Evolutionary conservation across 2,113 vertebrate species (phyloP).

Genomic region (Podocnemis expansa): DNA sequence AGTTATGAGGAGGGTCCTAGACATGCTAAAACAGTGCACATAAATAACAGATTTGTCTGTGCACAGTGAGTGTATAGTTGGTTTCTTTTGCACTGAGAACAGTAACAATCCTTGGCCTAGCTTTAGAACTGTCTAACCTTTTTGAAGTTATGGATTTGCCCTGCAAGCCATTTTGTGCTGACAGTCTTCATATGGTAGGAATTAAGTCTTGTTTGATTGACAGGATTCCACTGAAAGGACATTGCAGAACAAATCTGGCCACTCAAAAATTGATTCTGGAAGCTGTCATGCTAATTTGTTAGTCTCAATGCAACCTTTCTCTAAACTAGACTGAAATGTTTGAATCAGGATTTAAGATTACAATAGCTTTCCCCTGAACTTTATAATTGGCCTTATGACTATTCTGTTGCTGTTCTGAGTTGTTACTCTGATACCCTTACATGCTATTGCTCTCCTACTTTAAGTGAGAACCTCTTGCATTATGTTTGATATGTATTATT

Average conservation of each 20-base stretch:
- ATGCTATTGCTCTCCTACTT: neutral
- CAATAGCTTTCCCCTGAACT: neutral
- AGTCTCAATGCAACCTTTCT: constrained; percentile 15
- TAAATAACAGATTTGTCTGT: constrained; percentile 13
- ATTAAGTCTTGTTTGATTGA: neutral
- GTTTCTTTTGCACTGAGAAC: constrained; percentile 9
- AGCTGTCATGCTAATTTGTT: neutral
- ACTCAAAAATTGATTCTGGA: neutral
- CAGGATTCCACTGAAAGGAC: neutral
- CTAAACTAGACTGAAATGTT: neutral
- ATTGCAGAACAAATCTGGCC: neutral
- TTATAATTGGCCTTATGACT: neutral
- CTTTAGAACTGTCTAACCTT: constrained; percentile 23
- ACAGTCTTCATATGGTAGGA: constrained; percentile 3
- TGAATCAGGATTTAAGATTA: neutral
- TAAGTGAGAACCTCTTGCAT: neutral
- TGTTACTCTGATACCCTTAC: neutral
- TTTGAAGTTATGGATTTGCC: constrained; percentile 46
- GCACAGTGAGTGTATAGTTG: constrained; percentile 12
- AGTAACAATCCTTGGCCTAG: neutral
- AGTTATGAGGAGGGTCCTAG: neutral
- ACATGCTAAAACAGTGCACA: constrained; percentile 8
- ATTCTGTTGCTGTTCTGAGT: neutral
- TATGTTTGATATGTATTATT: neutral
- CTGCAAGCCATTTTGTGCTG: neutral